These are phyloP conservation scores for Tetragonula carbonaria DNA, from an alignment of 2,888 invertebrate genomes.

Conservation along the genomic window DNA sequence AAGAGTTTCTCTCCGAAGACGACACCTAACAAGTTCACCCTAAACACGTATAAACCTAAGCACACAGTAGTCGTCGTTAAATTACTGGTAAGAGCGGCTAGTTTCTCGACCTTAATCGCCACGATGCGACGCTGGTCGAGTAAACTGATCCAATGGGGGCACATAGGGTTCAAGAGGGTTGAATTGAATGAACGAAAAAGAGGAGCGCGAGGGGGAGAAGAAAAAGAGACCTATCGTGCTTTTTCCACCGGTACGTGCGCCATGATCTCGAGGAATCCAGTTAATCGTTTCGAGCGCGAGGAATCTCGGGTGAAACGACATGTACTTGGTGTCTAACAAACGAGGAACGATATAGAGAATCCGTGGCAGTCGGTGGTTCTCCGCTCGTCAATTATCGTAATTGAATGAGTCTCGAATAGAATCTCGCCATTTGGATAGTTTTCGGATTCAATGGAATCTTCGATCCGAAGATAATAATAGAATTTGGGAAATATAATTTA, in stretches of 20 bases:
- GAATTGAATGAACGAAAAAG: slow-evolving; percentile 3
- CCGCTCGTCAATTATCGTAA: slow-evolving; percentile 18
- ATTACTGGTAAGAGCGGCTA: background rate
- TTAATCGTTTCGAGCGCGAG: slow-evolving; percentile 50
- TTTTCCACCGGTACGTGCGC: slow-evolving; percentile 35
- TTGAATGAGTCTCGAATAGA: slow-evolving; percentile 36
- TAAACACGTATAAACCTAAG: background rate
- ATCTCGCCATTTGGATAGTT: slow-evolving; percentile 19
- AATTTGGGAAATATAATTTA: background rate
- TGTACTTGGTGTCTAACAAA: slow-evolving; percentile 2
- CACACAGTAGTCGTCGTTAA: background rate
- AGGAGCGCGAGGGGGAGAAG: background rate
- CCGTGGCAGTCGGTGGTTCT: slow-evolving; percentile 32
- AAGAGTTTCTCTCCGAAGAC: background rate
- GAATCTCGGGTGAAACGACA: slow-evolving; percentile 46
- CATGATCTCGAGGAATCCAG: slow-evolving; percentile 44
- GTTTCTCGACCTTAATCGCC: background rate
- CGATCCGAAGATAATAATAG: background rate
- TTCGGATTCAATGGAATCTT: slow-evolving; percentile 30
- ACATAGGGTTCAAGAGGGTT: background rate
- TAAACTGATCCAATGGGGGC: background rate
- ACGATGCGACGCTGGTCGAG: background rate
- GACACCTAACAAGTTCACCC: background rate
- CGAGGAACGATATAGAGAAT: slow-evolving; percentile 44
- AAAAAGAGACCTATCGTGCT: slow-evolving; percentile 11